Percentiles rank a stretch among this genome's conserved stretches.
Evolutionary conservation across 2,888 invertebrate genomes (phyloP).

Genomic region (Chrysotoxum bicinctum): DNA sequence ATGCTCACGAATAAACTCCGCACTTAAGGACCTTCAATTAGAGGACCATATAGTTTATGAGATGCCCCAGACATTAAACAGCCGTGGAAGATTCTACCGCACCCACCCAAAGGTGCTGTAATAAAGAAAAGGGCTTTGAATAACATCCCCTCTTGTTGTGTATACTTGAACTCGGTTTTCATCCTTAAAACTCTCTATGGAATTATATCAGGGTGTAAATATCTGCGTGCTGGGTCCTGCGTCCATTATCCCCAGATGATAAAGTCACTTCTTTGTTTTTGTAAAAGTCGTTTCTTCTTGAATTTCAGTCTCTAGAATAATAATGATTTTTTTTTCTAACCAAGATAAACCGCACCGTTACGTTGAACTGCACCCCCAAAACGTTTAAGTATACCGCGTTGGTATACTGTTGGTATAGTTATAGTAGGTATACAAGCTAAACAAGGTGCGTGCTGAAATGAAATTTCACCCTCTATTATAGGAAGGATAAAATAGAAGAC

Average conservation of each 20-base stretch:
- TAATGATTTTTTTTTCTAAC: constrained; percentile 49
- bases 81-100: constrained; percentile 65
- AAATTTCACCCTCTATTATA: constrained; percentile 65
- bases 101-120: constrained; percentile 63
- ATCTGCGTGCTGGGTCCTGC: constrained; percentile 31
- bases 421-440: constrained; percentile 2
- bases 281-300: constrained; percentile 1
- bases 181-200: constrained; percentile 41
- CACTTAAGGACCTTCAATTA: constrained; percentile 44
- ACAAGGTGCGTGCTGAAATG: constrained; percentile 67
- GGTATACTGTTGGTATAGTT: not conserved
- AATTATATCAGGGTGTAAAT: constrained; percentile 41
- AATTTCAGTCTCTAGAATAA: constrained; percentile 11
- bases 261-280: constrained; percentile 56
- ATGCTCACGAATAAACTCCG: not conserved
- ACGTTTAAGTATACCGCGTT: constrained; percentile 26
- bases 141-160: constrained; percentile 40
- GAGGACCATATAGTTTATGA: constrained; percentile 54
- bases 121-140: constrained; percentile 48
- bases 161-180: not conserved
- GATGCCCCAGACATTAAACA: constrained; percentile 55
- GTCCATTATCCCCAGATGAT: constrained; percentile 60
- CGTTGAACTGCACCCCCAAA: constrained; percentile 60
- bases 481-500: constrained; percentile 15
- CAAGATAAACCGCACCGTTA: constrained; percentile 38